Conservation (phyloP, 2,113 vertebrate species). For the Miniopterus natalensis region DNA sequence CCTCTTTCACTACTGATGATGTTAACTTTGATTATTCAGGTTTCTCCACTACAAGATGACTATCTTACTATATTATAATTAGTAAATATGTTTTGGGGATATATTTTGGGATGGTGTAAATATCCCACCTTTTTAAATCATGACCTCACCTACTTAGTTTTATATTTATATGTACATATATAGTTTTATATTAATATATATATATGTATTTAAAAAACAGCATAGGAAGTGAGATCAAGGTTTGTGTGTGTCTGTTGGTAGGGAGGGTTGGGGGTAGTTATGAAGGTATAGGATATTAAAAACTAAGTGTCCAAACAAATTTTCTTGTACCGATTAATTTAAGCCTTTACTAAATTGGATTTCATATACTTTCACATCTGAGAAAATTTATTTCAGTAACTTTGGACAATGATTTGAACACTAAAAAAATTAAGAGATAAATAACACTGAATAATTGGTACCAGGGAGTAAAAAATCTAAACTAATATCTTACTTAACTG, state of each 20-base stretch:
- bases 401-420: not conserved
- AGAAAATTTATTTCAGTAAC: slow-evolving; percentile 20
- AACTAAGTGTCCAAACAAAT: not conserved
- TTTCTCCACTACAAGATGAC: not conserved
- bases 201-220: not conserved
- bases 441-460: slow-evolving; percentile 4
- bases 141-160: not conserved
- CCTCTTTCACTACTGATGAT: not conserved
- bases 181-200: accelerated
- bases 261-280: not conserved
- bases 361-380: not conserved
- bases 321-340: not conserved
- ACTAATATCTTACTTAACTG: not conserved
- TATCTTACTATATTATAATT: not conserved
- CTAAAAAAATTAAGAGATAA: not conserved
- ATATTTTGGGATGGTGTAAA: not conserved
- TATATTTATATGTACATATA: not conserved
- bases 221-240: not conserved
- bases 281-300: not conserved
- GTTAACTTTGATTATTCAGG: not conserved
- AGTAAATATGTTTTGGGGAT: not conserved
- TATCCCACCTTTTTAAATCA: not conserved
- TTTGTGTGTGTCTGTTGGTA: not conserved
- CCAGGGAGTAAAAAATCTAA: not conserved
- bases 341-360: not conserved